Evolutionary conservation across 2,113 vertebrate species (phyloP), one percentile per base, ranked within the genome.

Genomic region (Heterocephalus glaber): DNA sequence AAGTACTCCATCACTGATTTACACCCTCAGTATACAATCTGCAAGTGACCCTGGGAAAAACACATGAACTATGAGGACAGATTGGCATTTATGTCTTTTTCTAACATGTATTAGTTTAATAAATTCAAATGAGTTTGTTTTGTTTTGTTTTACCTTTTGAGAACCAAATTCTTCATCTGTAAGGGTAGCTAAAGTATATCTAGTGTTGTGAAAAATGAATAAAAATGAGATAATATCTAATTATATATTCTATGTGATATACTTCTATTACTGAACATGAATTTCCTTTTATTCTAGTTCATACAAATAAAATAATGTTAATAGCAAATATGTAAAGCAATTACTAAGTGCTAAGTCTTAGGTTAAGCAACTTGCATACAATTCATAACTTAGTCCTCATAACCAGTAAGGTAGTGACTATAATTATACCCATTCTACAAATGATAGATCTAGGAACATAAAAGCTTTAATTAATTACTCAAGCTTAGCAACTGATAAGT

Each of bases 381-480:
- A 72, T 52, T 77, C 52, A 56, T 92, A n/a, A 89, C 20, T 95
- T 95, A 92, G 56, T 66, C 9, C 0, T 93, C 26, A 74, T 77
- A 76, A 70, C 2, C 22, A 77, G 44, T 72, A 41, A 95, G 52
- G 6, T 61, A 8, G 0, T 83, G 79, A 81, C 3, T 77, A 47
- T 44, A 58, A 95, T 81, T 92, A n/a, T 83, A 38, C 13, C 16
- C 33, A 83, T n/a, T 95, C 93, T 86, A 60, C 11, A 96, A 89
- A 41, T 52, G 44, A 82, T 47, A 87, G 8, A 74, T 90, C 2
- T 14, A 77, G 24, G n/a, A 89, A 17, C 6, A 58, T 49, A 58
- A 38, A 88, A 84, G 10, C 11, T 41, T 17, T 82, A 56, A 8
- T 80, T 77, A 91, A 83, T 89, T 94, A 77, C 82, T n/a, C 13